Base-by-base conservation (phyloP, 2,113 vertebrate genomes). In the Nyctereutes procyonoides region DNA sequence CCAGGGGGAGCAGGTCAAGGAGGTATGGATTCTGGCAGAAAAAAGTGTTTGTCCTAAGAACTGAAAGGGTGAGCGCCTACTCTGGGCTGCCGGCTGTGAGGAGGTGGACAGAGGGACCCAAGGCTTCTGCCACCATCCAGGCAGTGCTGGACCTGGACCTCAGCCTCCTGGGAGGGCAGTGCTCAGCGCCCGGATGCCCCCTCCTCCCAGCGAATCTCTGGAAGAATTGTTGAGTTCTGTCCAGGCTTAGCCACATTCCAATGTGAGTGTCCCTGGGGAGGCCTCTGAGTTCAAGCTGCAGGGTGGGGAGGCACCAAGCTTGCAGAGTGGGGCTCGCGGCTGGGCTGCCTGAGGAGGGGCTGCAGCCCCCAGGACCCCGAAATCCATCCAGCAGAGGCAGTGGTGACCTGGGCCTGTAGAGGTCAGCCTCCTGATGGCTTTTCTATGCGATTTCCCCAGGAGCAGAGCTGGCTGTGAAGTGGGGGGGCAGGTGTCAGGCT, bases 401-500 rank as follows among this genome's bases (percentile, higher is more conserved):
- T 43, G 43, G 6, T 43, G 43, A 43, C 43, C 43, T 7, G 43
- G 43, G 43, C 43, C 43, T 43, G 43, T 5, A 43, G 5, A 43
- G 43, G 43, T 43, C 43, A 51, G 32, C 22, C 63, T 48, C 48
- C 13, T 6, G 30, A n/a, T 11, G 5, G 53, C 17, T 19, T 63
- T 43, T 84, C 58, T 2, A 0, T 1, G 1, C 16, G 15, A 43
- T 30, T 17, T 83, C 81, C 81, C 56, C 35, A 4, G 19, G 81
- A 15, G 26, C 81, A 48, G 81, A 28, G 12, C 69, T 0, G 28
- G 17, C 48, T 35, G 14, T 38, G 51, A n/a, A 12, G 65, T 32
- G 3, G 48, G 20, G 20, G 8, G 32, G 56, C 1, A 8, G 13
- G 32, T 0, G 1, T 35, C 24, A 11, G 0, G 20, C 43, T 2